Evolutionary conservation across 2,113 vertebrate genomes (phyloP), one percentile per base, ranked within the genome.

Genomic region (Platichthys flesus): DNA sequence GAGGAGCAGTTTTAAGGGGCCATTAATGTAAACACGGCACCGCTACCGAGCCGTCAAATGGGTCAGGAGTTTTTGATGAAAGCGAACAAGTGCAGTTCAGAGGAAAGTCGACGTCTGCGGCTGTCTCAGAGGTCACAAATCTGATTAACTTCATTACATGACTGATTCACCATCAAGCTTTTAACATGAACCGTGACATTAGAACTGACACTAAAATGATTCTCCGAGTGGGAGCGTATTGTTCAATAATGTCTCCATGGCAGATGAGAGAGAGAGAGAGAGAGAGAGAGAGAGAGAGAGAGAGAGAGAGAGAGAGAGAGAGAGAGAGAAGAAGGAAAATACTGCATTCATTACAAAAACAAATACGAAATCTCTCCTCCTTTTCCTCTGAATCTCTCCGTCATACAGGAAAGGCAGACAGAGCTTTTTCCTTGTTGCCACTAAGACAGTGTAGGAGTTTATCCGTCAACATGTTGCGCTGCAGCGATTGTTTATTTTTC

Each of bases 111-210:
- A 6, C 0, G 57, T 64, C 65, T 76, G 35, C 0, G 7, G 23
- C n/a, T 1, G 58, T 24, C 71, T 58, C 47, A 28, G 67, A 89
- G 83, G 85, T 87, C 78, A 67, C 28, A 4, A 52, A 59, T 69
- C 24, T 66, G 83, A 91, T 82, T 81, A 68, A 79, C 86, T 85
- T 84, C 75, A 88, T 91, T 83, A 84, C 47, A 68, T 18, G 14
- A 69, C 47, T 75, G 84, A 88, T 85, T 82, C 76, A 51, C 77
- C 81, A 24, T 88, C 72, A 71, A 88, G 76, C 68, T 57, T 72
- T 90, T 61, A 84, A 88, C 57, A 35, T 45, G 76, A 81, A 77
- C 60, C 78, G 67, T 89, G 84, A 85, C 79, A 90, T 82, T 64
- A 75, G 80, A 73, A 79, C 81, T 47, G 79, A 87, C 85, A 67